Evolutionary conservation across 2,888 invertebrate species (phyloP), one percentile per base, ranked within the genome.

Genomic region (Pyrrhosoma nymphula): DNA sequence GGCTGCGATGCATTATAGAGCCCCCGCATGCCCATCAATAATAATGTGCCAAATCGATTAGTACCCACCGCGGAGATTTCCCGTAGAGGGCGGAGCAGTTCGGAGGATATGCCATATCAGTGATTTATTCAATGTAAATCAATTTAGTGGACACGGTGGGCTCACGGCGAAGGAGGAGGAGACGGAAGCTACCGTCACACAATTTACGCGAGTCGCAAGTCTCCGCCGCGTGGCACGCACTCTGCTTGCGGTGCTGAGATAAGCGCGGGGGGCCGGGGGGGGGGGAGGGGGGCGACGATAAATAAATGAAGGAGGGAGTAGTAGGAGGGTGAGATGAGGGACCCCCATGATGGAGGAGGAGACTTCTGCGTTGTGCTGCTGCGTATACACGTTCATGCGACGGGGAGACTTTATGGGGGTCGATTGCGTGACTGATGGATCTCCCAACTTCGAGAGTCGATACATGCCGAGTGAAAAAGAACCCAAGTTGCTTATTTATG

Each of bases 111-210:
- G 39, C 56, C 63, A 20, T 16, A 47, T 60, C 16, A 93, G 69
- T 93, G 93, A 93, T 93, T 93, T 69, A 93, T 93, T 93, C 93
- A 82, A 82, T 82, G 82, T 35, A 35, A 82, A 82, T 82, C 82
- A 93, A 93, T 93, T 93, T 75, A 75, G 47, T 23, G 56, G 63
- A 23, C 91, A 8, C 23, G 75, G 93, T 35, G n/a, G 12, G 82
- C 26, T 18, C 30, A 3, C 35, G 82, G 26, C 69, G 47, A 47
- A 69, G 26, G 8, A 69, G n/a, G 26, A 23, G 69, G 69, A 4
- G n/a, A 69, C 26, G 82, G 30, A 35, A 14, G 16, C 16, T 18
- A 18, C 30, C 16, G 30, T 82, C 82, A 35, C 82, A 35, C 82
- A 82, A 82, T 82, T 82, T 82, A 82, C 82, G 30, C 16, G 82